Evolutionary conservation across 1,140 invertebrate species (phyloP), one percentile per base, ranked within the genome.

Genomic region (Zaprionus ghesquierei): DNA sequence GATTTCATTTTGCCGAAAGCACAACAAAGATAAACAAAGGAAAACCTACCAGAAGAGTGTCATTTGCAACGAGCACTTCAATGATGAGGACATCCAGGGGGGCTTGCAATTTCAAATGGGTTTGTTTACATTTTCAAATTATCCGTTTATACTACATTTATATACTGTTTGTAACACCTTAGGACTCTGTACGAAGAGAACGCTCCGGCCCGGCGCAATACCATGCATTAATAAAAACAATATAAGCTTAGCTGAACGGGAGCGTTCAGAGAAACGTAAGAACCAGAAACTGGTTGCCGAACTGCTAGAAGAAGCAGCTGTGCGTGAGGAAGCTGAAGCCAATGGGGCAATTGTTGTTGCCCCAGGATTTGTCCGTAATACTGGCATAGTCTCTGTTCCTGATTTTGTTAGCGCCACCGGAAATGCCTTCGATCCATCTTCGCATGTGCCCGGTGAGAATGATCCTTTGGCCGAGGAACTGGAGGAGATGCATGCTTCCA

Each of bases 81-180:
- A 62, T 23, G 74, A 72, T n/a, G 81, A 87, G 12, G 81, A 86
- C 35, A 87, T 86, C 2, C 78, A 81, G 44, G 81, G 81, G 1
- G 65, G 62, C 8, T 50, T 87, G 0, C 76, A 86, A 23, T 87
- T 78, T 27, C 75, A 86, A 75, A 87, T 86, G 78, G 81, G 81
- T 86, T 75, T 55, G 78, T 77, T 5, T 25, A 49, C 9, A 56
- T 46, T 6, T 15, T 20, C 46, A 56, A 33, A 12, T 58, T 9
- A 56, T 10, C 2, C 29, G 22, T 22, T 18, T 51, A 53, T 20
- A 38, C 3, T 8, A 4, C n/a, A 41, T 41, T 3, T 41, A 38
- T 13, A 15, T 5, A 41, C 4, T 15, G 2, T 15, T 41, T 41
- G 3, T 2, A 8, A 41, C 41, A 8, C 6, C 51, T 3, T 10